Evolutionary conservation across 2,888 invertebrate species (phyloP).

Genomic region (Acronicta leporina): DNA sequence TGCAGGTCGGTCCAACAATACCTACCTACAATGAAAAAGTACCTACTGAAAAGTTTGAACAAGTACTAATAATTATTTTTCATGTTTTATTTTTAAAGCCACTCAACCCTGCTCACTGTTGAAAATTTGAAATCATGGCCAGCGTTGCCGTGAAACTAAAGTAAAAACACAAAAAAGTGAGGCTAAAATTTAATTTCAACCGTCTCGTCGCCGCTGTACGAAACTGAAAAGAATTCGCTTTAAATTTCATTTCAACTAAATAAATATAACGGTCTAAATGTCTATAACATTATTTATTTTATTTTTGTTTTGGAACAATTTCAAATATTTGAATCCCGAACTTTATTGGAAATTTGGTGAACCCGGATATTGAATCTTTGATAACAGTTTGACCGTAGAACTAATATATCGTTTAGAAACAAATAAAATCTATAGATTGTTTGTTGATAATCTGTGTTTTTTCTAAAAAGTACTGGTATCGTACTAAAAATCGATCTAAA

Average conservation of each 20-base stretch:
- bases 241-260: constrained; percentile 24
- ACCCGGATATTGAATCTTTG: neutral
- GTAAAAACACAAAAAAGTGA: constrained; percentile 35
- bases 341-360: neutral
- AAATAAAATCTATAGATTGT: too few species aligned
- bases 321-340: neutral
- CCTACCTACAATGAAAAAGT: too few species aligned
- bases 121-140: constrained; percentile 6
- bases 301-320: neutral
- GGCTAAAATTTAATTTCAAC: constrained; percentile 44
- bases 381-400: neutral
- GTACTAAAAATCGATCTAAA: too few species aligned
- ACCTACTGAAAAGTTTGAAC: too few species aligned
- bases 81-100: neutral
- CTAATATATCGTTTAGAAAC: neutral
- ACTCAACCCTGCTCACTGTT: constrained; percentile 28
- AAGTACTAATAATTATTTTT: neutral
- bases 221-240: constrained; percentile 29
- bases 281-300: neutral
- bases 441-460: too few species aligned
- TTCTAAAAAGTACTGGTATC: too few species aligned
- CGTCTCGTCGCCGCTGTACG: neutral
- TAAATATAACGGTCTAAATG: constrained; percentile 14
- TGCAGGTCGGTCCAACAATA: too few species aligned
- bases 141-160: constrained; percentile 35